Evolutionary conservation across 2,113 vertebrate species (phyloP).

Genomic region (Muntiacus muntjak): DNA sequence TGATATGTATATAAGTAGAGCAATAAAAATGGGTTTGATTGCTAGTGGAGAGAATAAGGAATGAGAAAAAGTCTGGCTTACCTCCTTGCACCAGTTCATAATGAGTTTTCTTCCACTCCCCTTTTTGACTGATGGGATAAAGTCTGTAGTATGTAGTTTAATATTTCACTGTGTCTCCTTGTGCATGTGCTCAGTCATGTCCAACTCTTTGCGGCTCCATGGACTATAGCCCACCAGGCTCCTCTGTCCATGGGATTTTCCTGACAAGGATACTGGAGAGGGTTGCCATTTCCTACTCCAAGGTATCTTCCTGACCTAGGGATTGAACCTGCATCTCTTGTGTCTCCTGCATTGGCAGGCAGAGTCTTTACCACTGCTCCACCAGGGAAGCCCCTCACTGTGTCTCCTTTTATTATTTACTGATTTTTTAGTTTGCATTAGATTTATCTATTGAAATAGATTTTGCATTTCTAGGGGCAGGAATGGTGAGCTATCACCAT

Average conservation of each 20-base stretch:
- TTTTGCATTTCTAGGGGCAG: not conserved
- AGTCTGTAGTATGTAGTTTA: not conserved
- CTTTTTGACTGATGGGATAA: not conserved
- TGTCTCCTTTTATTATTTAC: not conserved
- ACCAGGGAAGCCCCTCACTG: not conserved
- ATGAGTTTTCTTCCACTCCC: not conserved
- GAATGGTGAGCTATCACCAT: not conserved
- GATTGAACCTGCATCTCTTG: not conserved
- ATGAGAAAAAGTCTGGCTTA: slow-evolving; percentile 25
- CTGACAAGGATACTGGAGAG: not conserved
- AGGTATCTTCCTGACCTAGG: not conserved
- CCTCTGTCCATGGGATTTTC: not conserved
- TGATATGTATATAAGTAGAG: not conserved
- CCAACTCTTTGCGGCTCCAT: not conserved
- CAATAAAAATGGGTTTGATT: not conserved
- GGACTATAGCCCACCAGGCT: not conserved
- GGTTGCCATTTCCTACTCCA: not conserved
- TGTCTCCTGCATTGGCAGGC: not conserved
- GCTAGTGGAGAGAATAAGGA: not conserved
- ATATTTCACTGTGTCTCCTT: not conserved
- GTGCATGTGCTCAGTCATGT: not conserved
- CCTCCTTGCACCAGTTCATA: not conserved
- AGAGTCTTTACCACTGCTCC: not conserved
- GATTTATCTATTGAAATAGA: slow-evolving; percentile 22
- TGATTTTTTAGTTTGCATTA: slow-evolving; percentile 1